A percentile compares a stretch with the other conserved stretches of the same genome.
These are phyloP conservation scores for Ectropis crepuscularia DNA, from an alignment of 2,888 invertebrate genomes.

Conservation along the genomic window DNA sequence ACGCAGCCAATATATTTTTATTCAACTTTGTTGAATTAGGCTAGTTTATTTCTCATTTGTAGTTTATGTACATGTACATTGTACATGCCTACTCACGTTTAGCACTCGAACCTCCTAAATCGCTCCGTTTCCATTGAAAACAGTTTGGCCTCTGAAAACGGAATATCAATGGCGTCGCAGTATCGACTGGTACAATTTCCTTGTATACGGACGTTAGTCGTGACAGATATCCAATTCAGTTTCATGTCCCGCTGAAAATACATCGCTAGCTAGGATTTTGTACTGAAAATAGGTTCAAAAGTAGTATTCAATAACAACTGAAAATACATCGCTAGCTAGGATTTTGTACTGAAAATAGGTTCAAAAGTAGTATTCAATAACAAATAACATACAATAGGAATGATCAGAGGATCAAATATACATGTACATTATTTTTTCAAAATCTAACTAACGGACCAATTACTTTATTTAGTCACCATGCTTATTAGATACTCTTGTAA, in stretches of 20 bases:
- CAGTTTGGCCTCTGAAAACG: slow-evolving; percentile 15
- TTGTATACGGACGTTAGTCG: slow-evolving; percentile 31
- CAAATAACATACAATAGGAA: too few relatives aligned
- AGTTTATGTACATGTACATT: too few relatives aligned
- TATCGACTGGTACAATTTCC: slow-evolving; percentile 25
- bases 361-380: slow-evolving; percentile 3
- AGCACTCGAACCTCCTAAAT: neutral
- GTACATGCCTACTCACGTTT: too few relatives aligned
- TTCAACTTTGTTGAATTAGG: too few relatives aligned
- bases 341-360: slow-evolving; percentile 22
- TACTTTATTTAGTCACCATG: too few relatives aligned
- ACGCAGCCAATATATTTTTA: too few relatives aligned
- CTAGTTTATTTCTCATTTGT: too few relatives aligned
- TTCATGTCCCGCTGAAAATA: slow-evolving; percentile 40
- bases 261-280: slow-evolving; percentile 25
- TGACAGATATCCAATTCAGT: slow-evolving; percentile 46
- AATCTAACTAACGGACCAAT: too few relatives aligned
- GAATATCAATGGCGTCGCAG: slow-evolving; percentile 20
- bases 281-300: slow-evolving; percentile 18
- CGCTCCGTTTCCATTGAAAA: slow-evolving; percentile 14
- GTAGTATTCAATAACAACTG: too few relatives aligned
- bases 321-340: slow-evolving; percentile 36
- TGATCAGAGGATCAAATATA: too few relatives aligned
- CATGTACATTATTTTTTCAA: too few relatives aligned
- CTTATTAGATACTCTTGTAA: too few relatives aligned